These are phyloP conservation scores for Melanotaenia parkinsoni DNA, from an alignment of 2,797 vertebrate genomes.

Conservation along the genomic window DNA sequence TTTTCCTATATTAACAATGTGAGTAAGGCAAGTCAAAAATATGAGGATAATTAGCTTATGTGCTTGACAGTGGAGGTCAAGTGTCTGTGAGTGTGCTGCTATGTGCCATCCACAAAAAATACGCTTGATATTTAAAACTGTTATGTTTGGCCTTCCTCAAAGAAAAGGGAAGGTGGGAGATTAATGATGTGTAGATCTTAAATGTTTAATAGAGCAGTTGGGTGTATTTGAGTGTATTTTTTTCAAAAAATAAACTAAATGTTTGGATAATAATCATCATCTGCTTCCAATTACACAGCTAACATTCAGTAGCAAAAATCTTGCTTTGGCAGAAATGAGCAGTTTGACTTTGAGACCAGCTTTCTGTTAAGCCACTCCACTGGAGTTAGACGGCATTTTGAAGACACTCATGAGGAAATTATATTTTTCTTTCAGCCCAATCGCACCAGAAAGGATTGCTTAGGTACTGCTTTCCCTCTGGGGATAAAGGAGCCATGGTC, in stretches of 20 bases:
- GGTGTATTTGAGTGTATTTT: not conserved
- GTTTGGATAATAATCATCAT: conserved; percentile 1
- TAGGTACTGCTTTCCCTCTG: not conserved
- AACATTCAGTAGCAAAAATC: not conserved
- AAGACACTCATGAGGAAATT: not conserved
- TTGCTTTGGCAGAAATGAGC: conserved; percentile 9
- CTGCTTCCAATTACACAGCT: not conserved
- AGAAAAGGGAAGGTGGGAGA: conserved; percentile 11
- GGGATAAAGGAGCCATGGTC: no score
- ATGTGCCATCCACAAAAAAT: conserved; percentile 1
- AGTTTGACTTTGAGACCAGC: not conserved
- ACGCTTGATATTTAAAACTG: not conserved
- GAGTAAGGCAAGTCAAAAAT: not conserved
- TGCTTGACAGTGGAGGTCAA: conserved; percentile 1
- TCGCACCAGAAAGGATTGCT: not conserved
- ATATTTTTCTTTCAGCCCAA: not conserved
- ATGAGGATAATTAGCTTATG: conserved; percentile 12
- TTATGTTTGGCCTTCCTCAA: not conserved
- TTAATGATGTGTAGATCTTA: not conserved
- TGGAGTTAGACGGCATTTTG: not conserved
- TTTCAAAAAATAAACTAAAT: conserved; percentile 1
- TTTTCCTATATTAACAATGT: not conserved
- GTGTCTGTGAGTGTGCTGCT: conserved; percentile 13
- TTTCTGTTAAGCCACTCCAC: not conserved
- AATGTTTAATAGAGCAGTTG: conserved; percentile 12